Evolutionary conservation across 2,113 vertebrate genomes (phyloP).

Genomic region (Protobothrops flavoviridis): DNA sequence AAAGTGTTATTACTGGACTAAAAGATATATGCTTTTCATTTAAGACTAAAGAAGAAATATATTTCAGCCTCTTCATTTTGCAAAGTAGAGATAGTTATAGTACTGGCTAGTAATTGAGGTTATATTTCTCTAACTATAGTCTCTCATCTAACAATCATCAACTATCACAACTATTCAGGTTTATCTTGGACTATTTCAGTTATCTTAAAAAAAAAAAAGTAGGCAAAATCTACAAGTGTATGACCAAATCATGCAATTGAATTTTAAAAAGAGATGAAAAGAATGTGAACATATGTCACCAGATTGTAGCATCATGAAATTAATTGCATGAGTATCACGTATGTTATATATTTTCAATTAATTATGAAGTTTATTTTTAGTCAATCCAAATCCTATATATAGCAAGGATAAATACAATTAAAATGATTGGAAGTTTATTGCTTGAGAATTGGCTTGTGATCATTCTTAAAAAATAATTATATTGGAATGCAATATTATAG

Average conservation of each 20-base stretch:
- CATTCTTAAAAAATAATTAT: no score
- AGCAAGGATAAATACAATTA: no score
- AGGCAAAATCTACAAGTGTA: neutral
- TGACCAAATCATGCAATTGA: neutral
- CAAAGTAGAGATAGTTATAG: slow-evolving; percentile 62
- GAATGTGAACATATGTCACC: neutral
- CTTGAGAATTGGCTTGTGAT: no score
- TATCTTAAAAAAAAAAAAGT: slow-evolving; percentile 15
- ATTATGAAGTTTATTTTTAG: no score
- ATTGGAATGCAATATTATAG: no score
- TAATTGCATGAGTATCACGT: neutral
- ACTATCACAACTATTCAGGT: slow-evolving; percentile 47
- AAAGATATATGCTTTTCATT: slow-evolving; percentile 67
- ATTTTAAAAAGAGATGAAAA: neutral
- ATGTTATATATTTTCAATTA: no score
- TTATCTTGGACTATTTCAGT: slow-evolving; percentile 6
- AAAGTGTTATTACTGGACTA: slow-evolving; percentile 17
- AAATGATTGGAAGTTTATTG: no score
- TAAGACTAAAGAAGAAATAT: slow-evolving; percentile 45
- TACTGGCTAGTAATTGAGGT: slow-evolving; percentile 65
- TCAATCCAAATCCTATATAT: no score
- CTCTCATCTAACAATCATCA: slow-evolving; percentile 65
- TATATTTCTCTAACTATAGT: slow-evolving; percentile 65
- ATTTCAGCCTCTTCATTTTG: slow-evolving; percentile 63
- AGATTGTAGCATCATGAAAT: neutral